Evolutionary conservation across 2,888 invertebrate genomes (phyloP), one percentile per base, ranked within the genome.

Genomic region (Autographa pulchrina): DNA sequence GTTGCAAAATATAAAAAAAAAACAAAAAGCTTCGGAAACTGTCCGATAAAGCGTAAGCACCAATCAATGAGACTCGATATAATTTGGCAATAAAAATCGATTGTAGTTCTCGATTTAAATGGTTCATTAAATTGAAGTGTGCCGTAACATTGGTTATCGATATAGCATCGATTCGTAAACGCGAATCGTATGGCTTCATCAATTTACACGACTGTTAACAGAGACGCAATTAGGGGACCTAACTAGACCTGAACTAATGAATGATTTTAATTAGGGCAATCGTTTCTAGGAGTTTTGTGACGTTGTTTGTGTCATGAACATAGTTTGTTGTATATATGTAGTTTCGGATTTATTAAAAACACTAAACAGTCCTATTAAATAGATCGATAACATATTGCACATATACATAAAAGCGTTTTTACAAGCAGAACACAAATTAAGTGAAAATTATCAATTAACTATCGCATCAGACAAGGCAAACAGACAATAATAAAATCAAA

Each of bases 111-210:
- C 84, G 87, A 90, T 89, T 89, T 88, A 86, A 92, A 90, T 85
- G 89, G 85, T 84, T 88, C 90, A 92, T 92, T 92, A 91, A 91
- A 89, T 89, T 86, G 87, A 89, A 88, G 80, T 77, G 82, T 80
- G 77, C 85, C 78, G 85, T 89, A 86, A 88, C 86, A 85, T 74
- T 70, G 69, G 74, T 82, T 85, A 81, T 85, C 76, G 79, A 83
- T 75, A 81, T 82, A 81, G 82, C 83, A 88, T 83, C 82, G 86
- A 88, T 87, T 82, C 85, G 80, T 85, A 84, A 88, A 85, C 81
- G 80, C 78, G 80, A 85, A 85, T 88, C 82, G 81, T 84, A 89
- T 87, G 79, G 88, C 86, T 87, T 86, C 84, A 90, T 89, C 85
- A 85, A 84, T 85, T 78, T 73, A 76, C 66, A 72, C 64, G 70